phyloP scores from a whole-genome alignment of 2,797 vertebrate genomes.

The Eulemur coronatus region DNA sequence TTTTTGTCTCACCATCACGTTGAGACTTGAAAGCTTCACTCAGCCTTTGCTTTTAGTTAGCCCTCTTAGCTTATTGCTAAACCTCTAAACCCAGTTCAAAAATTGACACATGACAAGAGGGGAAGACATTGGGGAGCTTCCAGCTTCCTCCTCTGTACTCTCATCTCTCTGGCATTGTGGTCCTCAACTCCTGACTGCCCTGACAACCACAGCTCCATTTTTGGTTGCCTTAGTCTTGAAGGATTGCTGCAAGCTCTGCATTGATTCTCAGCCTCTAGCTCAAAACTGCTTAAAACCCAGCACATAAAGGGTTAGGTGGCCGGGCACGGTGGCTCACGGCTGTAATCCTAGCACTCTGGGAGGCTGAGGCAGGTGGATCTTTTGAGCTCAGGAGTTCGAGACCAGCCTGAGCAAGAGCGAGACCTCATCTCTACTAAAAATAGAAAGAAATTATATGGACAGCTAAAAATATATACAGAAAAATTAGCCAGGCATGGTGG shows the following conservation, averaged over 20 bases:
- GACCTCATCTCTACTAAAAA: too few relatives aligned
- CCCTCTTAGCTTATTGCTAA: not conserved
- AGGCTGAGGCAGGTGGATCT: too few relatives aligned
- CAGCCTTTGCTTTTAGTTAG: not conserved
- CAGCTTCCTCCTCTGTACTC: rapidly evolving
- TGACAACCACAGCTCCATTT: not conserved
- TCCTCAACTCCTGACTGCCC: not conserved
- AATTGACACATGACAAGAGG: not conserved
- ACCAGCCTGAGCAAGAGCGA: too few relatives aligned
- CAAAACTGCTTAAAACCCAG: not conserved
- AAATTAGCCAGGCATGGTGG: too few relatives aligned
- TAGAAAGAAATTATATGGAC: too few relatives aligned
- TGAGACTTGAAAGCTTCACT: not conserved
- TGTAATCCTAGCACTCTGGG: too few relatives aligned
- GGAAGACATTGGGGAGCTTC: not conserved
- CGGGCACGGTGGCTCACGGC: too few relatives aligned
- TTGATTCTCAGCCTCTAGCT: not conserved
- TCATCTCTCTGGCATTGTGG: not conserved
- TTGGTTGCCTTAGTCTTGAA: not conserved
- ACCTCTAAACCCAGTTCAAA: not conserved
- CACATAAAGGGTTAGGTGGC: not conserved
- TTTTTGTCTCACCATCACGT: not conserved
- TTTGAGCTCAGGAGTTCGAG: too few relatives aligned
- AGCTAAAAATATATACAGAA: too few relatives aligned
- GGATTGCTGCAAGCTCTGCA: not conserved